Conservation (phyloP, 2,888 invertebrate species). For the Sylvicola cinctus region DNA sequence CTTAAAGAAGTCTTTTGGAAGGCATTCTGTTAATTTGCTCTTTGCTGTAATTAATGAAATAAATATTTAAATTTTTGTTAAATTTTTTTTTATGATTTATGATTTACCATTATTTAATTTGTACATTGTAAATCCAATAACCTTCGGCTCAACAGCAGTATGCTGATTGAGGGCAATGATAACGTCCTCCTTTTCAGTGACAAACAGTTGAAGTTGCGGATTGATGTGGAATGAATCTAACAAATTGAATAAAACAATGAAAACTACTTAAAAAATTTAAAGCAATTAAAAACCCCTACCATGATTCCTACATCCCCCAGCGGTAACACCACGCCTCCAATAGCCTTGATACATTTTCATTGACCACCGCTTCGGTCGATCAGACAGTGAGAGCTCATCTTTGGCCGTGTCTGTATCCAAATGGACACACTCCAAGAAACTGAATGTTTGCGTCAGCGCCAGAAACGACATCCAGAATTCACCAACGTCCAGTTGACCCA, state of each 20-base stretch:
- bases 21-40: slow-evolving; percentile 49
- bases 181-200: slow-evolving; percentile 63
- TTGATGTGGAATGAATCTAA: slow-evolving; percentile 75
- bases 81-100: no score
- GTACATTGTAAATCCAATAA: slow-evolving; percentile 79
- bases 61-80: no score
- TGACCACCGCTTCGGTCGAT: slow-evolving; percentile 61
- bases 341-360: slow-evolving; percentile 70
- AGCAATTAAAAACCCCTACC: no score
- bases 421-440: slow-evolving; percentile 65
- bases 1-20: slow-evolving; percentile 62
- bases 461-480: slow-evolving; percentile 70
- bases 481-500: slow-evolving; percentile 41
- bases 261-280: background rate
- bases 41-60: slow-evolving; percentile 9
- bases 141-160: slow-evolving; percentile 80
- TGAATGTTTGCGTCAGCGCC: slow-evolving; percentile 65
- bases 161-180: slow-evolving; percentile 76
- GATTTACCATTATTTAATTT: slow-evolving; percentile 15
- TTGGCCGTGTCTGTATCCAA: slow-evolving; percentile 70
- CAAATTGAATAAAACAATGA: slow-evolving; percentile 14
- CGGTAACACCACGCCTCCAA: slow-evolving; percentile 72
- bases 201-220: slow-evolving; percentile 63
- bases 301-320: slow-evolving; percentile 78
- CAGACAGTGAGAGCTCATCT: slow-evolving; percentile 59